Conservation (phyloP, 2,888 invertebrate genomes). For the Drosophila emarginata region DNA sequence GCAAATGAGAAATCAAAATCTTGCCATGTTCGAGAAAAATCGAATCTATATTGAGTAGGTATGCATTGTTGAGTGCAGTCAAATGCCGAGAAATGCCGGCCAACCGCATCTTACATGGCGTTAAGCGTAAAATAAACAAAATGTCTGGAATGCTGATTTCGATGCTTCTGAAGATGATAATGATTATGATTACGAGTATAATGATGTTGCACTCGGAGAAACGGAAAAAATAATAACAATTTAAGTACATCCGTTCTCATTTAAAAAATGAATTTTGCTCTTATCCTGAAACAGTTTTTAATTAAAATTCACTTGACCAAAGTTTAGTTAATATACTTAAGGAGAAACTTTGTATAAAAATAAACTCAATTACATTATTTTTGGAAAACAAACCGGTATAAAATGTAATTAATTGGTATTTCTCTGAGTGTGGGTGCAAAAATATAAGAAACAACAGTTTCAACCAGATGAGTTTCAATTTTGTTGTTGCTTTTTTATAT, state of each 20-base stretch:
- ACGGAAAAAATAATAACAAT: background rate
- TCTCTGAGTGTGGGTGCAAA: conserved; percentile 5
- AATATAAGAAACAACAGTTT: conserved; percentile 31
- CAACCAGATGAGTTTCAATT: conserved; percentile 8
- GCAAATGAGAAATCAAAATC: conserved; percentile 63
- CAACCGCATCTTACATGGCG: conserved; percentile 50
- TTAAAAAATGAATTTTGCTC: too few species aligned
- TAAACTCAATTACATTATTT: too few species aligned
- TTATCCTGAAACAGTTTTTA: too few species aligned
- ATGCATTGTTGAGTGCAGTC: conserved; percentile 17
- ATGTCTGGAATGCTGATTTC: conserved; percentile 45
- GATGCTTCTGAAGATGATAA: background rate
- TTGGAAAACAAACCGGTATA: too few species aligned
- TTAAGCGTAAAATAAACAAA: conserved; percentile 58
- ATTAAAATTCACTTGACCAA: too few species aligned
- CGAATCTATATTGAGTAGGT: conserved; percentile 20
- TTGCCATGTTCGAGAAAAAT: conserved; percentile 61
- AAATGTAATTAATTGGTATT: background rate
- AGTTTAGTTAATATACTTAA: too few species aligned
- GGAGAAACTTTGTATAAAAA: too few species aligned
- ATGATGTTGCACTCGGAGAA: background rate
- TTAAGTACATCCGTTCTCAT: too few species aligned
- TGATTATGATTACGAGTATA: background rate
- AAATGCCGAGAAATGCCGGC: conserved; percentile 17
- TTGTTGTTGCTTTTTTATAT: background rate